Percentiles rank a stretch among this genome's conserved stretches.
Evolutionary conservation across 1,140 invertebrate species (phyloP).

Genomic region (Thaumetopoea pityocampa): DNA sequence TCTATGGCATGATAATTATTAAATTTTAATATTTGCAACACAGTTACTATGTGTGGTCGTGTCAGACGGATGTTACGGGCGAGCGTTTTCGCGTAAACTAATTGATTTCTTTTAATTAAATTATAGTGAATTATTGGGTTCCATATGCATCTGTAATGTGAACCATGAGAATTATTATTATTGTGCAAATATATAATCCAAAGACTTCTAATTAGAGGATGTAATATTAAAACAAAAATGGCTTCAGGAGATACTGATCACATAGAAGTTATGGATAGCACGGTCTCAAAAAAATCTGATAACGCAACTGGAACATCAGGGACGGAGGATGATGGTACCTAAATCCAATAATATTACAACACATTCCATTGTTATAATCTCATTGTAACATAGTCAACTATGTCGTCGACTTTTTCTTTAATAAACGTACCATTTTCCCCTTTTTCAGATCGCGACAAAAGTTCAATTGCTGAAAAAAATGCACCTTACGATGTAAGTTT

Average conservation of each 20-base stretch:
- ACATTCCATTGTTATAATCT: slow-evolving; percentile 31
- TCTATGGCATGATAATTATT: too few species aligned
- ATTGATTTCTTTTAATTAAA: slow-evolving; percentile 74
- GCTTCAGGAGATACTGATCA: slow-evolving; percentile 79
- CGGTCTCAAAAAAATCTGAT: slow-evolving; percentile 53
- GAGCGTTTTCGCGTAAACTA: slow-evolving; percentile 65
- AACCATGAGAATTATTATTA: slow-evolving; percentile 65
- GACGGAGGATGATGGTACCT: slow-evolving; percentile 64
- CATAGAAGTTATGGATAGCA: slow-evolving; percentile 68
- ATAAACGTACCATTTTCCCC: slow-evolving; percentile 35
- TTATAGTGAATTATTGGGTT: slow-evolving; percentile 68
- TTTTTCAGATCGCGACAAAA: slow-evolving; percentile 63
- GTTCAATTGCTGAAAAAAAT: slow-evolving; percentile 66
- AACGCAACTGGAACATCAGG: slow-evolving; percentile 43
- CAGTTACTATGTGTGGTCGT: slow-evolving; percentile 63
- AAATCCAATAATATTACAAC: slow-evolving; percentile 35
- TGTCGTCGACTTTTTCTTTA: slow-evolving; percentile 32
- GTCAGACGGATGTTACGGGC: slow-evolving; percentile 64
- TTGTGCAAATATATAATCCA: slow-evolving; percentile 47
- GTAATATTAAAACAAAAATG: slow-evolving; percentile 77
- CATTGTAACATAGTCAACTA: slow-evolving; percentile 20
- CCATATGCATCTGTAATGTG: slow-evolving; percentile 60
- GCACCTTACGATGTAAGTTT: slow-evolving; percentile 69
- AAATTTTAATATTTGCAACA: slow-evolving; percentile 39
- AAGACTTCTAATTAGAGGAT: slow-evolving; percentile 67